These are phyloP conservation scores for Drosophila pullipes DNA, from an alignment of 2,888 invertebrate genomes.

Conservation along the genomic window DNA sequence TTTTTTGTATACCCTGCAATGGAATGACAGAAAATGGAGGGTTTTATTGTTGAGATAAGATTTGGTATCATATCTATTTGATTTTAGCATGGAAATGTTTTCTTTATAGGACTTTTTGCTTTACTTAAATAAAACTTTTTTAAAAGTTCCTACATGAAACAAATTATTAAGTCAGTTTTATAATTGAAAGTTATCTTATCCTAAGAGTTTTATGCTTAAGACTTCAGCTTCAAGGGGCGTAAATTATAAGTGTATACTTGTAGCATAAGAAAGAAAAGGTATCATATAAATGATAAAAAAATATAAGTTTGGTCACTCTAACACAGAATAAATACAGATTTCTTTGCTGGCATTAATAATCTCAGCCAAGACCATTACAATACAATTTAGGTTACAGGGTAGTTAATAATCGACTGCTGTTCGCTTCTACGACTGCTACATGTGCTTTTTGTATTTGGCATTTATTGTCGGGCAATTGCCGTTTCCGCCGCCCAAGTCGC, in stretches of 20 bases:
- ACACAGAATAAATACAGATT: background rate
- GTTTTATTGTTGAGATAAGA: background rate
- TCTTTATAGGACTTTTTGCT: too few species aligned
- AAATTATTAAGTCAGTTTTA: background rate
- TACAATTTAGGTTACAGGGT: background rate
- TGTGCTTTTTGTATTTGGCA: conserved; percentile 47
- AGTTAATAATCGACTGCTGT: background rate
- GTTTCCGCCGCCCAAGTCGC: conserved; percentile 71
- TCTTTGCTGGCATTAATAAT: background rate
- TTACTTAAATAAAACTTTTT: too few species aligned
- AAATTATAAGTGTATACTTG: too few species aligned
- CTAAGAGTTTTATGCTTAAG: too few species aligned
- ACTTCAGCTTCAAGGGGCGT: too few species aligned
- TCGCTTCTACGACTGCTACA: background rate
- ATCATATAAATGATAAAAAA: too few species aligned
- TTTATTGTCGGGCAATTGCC: conserved; percentile 77
- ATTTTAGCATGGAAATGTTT: background rate
- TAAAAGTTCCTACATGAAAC: too few species aligned
- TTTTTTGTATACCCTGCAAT: conserved; percentile 37
- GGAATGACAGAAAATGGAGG: rapidly evolving
- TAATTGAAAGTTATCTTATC: too few species aligned
- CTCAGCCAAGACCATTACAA: background rate
- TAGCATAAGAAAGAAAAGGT: too few species aligned
- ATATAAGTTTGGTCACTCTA: too few species aligned
- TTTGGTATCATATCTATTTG: background rate